phyloP scores from a whole-genome alignment of 2,113 vertebrate species.

The Sinocyclocheilus grahami region DNA sequence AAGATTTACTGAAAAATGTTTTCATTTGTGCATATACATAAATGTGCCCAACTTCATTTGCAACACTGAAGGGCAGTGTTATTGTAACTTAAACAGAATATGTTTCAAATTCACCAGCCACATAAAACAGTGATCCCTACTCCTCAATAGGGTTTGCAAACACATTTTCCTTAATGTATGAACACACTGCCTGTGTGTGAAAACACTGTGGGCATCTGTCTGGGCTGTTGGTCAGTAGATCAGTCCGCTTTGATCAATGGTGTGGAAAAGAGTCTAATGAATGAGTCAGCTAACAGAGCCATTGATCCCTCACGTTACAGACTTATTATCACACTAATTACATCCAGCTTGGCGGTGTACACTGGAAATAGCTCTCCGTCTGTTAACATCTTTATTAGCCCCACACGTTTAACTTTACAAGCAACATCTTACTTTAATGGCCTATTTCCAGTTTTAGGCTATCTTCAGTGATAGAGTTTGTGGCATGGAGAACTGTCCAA shows the following conservation, averaged over 20 bases:
- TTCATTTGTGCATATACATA: too few relatives aligned
- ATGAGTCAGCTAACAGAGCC: constrained; percentile 61
- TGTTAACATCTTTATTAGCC: constrained; percentile 29
- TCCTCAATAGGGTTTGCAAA: background rate
- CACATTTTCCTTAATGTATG: background rate
- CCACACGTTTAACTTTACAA: background rate
- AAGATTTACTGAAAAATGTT: too few relatives aligned
- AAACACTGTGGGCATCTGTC: background rate
- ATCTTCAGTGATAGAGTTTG: background rate
- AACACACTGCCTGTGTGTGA: background rate
- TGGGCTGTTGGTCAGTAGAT: constrained; percentile 20
- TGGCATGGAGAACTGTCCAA: background rate
- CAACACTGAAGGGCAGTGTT: too few relatives aligned
- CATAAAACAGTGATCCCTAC: background rate
- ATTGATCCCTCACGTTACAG: constrained; percentile 58
- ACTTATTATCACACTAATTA: constrained; percentile 72
- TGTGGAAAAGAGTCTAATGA: constrained; percentile 68
- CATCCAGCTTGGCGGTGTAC: constrained; percentile 48
- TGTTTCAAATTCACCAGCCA: background rate
- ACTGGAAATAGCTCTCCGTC: background rate
- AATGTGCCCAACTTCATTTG: too few relatives aligned
- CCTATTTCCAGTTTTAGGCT: background rate
- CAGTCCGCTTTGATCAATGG: constrained; percentile 57
- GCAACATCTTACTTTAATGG: constrained; percentile 10
- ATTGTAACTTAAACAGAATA: too few relatives aligned